Evolutionary conservation across 2,113 vertebrate species (phyloP).

Genomic region (Corynorhinus townsendii): DNA sequence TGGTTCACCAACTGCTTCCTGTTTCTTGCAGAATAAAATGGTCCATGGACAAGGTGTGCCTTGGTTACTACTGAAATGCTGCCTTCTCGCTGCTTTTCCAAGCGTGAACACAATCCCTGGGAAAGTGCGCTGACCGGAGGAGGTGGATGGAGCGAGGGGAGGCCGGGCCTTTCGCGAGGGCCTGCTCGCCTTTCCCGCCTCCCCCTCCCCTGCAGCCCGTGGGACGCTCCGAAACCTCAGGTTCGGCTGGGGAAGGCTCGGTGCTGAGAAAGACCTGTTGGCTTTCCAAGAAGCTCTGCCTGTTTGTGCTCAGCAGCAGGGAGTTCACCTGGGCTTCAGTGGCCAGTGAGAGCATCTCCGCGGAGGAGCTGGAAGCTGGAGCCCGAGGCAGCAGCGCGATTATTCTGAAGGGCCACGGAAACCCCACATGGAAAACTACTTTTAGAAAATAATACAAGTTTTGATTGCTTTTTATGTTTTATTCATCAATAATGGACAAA

Average conservation of each 20-base stretch:
- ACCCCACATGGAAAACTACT: not conserved
- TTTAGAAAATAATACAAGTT: constrained; percentile 32
- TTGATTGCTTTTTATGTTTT: constrained; percentile 61
- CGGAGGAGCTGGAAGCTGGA: not conserved
- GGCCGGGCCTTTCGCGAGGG: not conserved
- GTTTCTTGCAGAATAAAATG: constrained; percentile 76
- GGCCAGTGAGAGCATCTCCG: not conserved
- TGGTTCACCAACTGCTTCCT: not conserved
- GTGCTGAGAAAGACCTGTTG: not conserved
- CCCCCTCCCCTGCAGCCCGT: accelerated
- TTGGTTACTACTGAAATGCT: constrained; percentile 66
- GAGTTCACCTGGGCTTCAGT: not conserved
- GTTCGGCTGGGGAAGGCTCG: not conserved
- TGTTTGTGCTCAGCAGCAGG: not conserved
- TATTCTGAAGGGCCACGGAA: not conserved
- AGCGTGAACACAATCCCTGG: not conserved
- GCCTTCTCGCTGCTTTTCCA: not conserved
- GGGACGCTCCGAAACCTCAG: not conserved
- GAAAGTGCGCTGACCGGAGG: constrained; percentile 26
- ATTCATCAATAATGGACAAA: not conserved
- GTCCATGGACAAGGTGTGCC: constrained; percentile 82
- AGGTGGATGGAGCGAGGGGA: not conserved
- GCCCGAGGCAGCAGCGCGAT: not conserved
- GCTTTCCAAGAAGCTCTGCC: not conserved
- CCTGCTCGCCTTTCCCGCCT: not conserved